Conservation (phyloP, 2,797 vertebrate genomes). For the Hoplostethus atlanticus region DNA sequence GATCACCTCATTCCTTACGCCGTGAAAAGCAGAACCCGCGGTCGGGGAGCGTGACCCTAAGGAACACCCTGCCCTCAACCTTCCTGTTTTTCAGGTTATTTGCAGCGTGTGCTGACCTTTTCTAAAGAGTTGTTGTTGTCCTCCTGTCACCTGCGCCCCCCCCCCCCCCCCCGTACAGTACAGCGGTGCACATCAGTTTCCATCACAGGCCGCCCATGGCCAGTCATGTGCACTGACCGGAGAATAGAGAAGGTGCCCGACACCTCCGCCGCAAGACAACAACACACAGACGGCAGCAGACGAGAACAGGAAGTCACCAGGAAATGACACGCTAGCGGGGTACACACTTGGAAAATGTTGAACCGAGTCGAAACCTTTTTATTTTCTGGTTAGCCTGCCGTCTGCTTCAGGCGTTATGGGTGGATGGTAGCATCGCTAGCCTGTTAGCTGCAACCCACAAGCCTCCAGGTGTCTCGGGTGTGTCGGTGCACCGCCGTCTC, state of each 20-base stretch:
- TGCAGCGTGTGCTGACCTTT: conserved; percentile 38
- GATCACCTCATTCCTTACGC: too few relatives aligned
- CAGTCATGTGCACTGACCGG: conserved; percentile 81
- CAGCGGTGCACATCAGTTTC: conserved; percentile 65
- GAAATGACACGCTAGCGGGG: not conserved
- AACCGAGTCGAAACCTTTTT: too few relatives aligned
- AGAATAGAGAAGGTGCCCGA: conserved; percentile 62
- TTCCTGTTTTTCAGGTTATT: conserved; percentile 70
- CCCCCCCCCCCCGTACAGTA: conserved; percentile 11
- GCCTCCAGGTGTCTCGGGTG: too few relatives aligned
- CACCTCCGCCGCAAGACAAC: conserved; percentile 44
- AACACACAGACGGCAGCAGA: not conserved
- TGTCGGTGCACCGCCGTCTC: too few relatives aligned
- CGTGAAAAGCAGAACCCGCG: too few relatives aligned
- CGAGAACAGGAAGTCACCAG: conserved; percentile 33
- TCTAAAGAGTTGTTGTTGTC: conserved; percentile 40
- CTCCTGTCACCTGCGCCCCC: conserved; percentile 55
- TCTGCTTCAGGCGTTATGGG: too few relatives aligned
- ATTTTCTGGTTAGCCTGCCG: too few relatives aligned
- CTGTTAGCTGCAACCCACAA: too few relatives aligned
- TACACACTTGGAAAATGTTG: too few relatives aligned
- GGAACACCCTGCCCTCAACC: not conserved
- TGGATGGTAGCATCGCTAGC: too few relatives aligned
- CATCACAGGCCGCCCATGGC: conserved; percentile 80
- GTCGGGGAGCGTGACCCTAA: too few relatives aligned